Conservation (phyloP, 2,113 vertebrate genomes). For the Esox niger region DNA sequence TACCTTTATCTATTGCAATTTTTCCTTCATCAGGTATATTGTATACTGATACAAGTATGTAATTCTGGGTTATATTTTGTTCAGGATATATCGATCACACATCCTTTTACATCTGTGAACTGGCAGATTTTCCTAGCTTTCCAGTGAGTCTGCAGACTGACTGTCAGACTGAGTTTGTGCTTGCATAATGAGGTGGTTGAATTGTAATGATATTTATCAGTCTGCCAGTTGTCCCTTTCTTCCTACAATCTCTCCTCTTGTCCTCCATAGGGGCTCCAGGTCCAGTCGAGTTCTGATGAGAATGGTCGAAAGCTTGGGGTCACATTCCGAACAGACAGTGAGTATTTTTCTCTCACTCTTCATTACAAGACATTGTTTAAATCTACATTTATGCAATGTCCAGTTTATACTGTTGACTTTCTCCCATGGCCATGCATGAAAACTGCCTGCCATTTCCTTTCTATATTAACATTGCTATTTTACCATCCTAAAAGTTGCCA, state of each 20-base stretch:
- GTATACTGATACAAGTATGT: too few species aligned
- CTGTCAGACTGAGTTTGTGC: too few species aligned
- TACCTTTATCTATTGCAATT: too few species aligned
- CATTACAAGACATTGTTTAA: too few species aligned
- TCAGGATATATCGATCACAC: too few species aligned
- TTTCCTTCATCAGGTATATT: too few species aligned
- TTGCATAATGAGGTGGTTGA: neutral
- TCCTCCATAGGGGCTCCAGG: slow-evolving; percentile 43
- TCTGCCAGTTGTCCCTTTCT: neutral
- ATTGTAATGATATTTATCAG: neutral
- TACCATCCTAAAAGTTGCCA: neutral
- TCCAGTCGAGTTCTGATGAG: slow-evolving; percentile 55
- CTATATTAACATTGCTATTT: too few species aligned
- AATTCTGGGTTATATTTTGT: too few species aligned
- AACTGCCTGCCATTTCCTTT: neutral
- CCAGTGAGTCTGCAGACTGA: too few species aligned
- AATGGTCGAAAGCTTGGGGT: slow-evolving; percentile 52
- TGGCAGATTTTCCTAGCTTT: too few species aligned
- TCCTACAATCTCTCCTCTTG: neutral
- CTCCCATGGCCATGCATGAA: slow-evolving; percentile 6
- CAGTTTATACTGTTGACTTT: neutral
- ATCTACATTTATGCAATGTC: too few species aligned
- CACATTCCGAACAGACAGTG: slow-evolving; percentile 73
- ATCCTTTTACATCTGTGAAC: too few species aligned
- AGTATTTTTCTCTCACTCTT: slow-evolving; percentile 38